Conservation (phyloP, 1,140 invertebrate genomes). For the Hyposmocoma kahamanoa region DNA sequence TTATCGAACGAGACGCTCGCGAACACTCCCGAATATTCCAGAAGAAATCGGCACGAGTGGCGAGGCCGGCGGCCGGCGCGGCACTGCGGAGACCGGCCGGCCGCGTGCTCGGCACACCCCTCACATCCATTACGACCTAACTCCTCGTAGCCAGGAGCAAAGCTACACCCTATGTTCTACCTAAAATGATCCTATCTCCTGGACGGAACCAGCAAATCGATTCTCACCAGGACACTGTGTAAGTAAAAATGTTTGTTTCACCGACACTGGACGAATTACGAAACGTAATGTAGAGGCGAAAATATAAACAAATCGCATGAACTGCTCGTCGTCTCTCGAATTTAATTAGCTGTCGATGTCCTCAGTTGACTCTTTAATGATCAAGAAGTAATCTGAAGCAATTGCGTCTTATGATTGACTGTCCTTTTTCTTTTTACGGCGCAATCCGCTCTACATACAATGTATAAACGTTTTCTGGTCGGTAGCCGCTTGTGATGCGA, state of each 20-base stretch:
- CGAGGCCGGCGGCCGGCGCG: slow-evolving; percentile 52
- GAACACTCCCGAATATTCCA: slow-evolving; percentile 8
- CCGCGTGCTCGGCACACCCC: slow-evolving; percentile 41
- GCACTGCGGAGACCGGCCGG: slow-evolving; percentile 56
- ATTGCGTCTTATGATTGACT: too few species aligned
- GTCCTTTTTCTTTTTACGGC: too few species aligned
- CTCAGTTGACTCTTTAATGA: too few species aligned
- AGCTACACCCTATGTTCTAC: slow-evolving; percentile 26
- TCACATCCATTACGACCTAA: slow-evolving; percentile 40
- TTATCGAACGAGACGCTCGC: slow-evolving; percentile 29
- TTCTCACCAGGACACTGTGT: slow-evolving; percentile 62
- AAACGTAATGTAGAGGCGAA: too few species aligned
- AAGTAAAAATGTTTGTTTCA: slow-evolving; percentile 40
- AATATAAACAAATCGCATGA: too few species aligned
- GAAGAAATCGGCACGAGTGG: slow-evolving; percentile 27
- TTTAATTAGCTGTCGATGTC: too few species aligned
- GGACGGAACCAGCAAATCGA: slow-evolving; percentile 43
- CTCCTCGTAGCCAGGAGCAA: slow-evolving; percentile 14
- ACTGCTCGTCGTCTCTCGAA: too few species aligned
- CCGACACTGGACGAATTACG: slow-evolving; percentile 23
- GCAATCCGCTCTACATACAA: too few species aligned
- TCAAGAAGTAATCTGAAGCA: too few species aligned
- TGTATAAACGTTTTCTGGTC: too few species aligned
- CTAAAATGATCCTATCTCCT: slow-evolving; percentile 24
- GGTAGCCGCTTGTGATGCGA: too few species aligned